Evolutionary conservation across 2,797 vertebrate species (phyloP).

Genomic region (Neosalanx taihuensis): DNA sequence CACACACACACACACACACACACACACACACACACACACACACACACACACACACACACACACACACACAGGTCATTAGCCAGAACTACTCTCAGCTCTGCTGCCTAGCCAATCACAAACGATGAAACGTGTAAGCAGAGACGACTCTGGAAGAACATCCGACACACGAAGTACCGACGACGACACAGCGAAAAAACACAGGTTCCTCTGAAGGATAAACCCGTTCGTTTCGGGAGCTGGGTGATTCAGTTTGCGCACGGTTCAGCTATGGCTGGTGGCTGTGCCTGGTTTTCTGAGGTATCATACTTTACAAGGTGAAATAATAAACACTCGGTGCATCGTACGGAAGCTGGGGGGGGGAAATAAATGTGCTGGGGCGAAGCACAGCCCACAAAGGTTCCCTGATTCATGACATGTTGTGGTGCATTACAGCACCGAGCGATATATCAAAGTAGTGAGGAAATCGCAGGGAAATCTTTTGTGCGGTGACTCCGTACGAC

Average conservation of each 20-base stretch:
- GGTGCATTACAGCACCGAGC: constrained; percentile 61
- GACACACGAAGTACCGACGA: too few species aligned
- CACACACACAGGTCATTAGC: constrained; percentile 53
- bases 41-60: constrained; percentile 31
- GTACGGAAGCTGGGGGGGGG: constrained; percentile 43
- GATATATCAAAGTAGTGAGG: constrained; percentile 66
- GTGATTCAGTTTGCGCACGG: background rate
- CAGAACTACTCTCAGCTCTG: constrained; percentile 17
- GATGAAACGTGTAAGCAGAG: too few species aligned
- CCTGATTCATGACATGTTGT: constrained; percentile 71
- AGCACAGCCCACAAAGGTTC: constrained; percentile 65
- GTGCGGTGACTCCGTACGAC: constrained; percentile 27
- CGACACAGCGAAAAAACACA: background rate
- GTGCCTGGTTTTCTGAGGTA: constrained; percentile 50
- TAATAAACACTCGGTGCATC: constrained; percentile 52
- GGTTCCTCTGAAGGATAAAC: constrained; percentile 25
- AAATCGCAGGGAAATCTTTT: constrained; percentile 59
- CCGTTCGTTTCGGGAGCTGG: constrained; percentile 38
- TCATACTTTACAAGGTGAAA: constrained; percentile 42
- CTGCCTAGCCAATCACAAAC: constrained; percentile 32
- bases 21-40: too few species aligned
- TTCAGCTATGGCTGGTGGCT: constrained; percentile 40
- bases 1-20: too few species aligned
- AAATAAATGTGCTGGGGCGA: constrained; percentile 61
- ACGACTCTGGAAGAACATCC: background rate